Evolutionary conservation across 2,797 vertebrate genomes (phyloP), one percentile per base, ranked within the genome.

Genomic region (Poliocrania exsul): DNA sequence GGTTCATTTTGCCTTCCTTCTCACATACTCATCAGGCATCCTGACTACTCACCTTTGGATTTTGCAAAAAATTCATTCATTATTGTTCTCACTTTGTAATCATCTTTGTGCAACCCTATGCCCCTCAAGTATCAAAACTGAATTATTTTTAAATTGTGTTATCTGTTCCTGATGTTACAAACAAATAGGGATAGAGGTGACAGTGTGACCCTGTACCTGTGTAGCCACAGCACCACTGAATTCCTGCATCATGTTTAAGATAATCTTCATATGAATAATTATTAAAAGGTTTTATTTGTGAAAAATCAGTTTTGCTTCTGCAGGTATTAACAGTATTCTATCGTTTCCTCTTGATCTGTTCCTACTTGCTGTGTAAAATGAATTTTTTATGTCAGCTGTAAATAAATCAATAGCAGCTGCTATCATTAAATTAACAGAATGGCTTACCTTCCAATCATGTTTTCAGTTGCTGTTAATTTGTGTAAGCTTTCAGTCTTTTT

Each of bases 401-500:
- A 95, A 95, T 73, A 93, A 95, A 96, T 79, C 84, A 90, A 28
- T 79, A 95, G 94, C 94, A 96, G 82, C 92, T 96, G 79, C 72
- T 94, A 54, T 82, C 53, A 90, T 93, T 89, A 87, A 95, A 95
- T 92, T 91, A 78, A 85, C 51, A 74, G 35, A 92, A 83, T 88
- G 88, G 23, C 72, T 95, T 95, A 80, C 74, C 75, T 95, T 95
- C 92, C 92, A 92, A 90, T 95, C 92, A 89, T 78, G 91, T 96
- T 94, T 96, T 93, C 95, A 97, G 95, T 95, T 97, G 96, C 95
- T 97, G 94, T 94, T 83, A 89, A 95, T 93, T 92, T 95, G 73
- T 90, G 62, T 92, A 91, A 92, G 65, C 47, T 71, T 91, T 91
- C 88, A 64, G 1, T 87, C 79, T 81, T 93, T 89, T 90, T 81